These are phyloP conservation scores for Amazonetta brasiliensis DNA, from an alignment of 2,797 vertebrate species.

Conservation along the genomic window DNA sequence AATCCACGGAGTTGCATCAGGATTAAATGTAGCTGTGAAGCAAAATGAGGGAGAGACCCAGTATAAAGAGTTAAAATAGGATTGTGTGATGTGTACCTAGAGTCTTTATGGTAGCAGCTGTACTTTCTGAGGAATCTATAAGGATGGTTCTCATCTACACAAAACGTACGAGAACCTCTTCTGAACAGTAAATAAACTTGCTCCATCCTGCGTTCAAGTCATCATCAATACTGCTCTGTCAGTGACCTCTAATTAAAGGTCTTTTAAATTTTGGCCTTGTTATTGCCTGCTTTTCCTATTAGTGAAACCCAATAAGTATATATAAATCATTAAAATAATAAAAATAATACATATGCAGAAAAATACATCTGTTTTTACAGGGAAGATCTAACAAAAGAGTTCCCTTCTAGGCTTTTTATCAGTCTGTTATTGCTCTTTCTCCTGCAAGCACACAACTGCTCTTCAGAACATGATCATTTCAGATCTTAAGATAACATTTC, in stretches of 20 bases:
- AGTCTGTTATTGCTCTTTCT: background rate
- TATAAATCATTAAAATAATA: background rate
- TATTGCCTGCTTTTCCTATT: background rate
- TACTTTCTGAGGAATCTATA: background rate
- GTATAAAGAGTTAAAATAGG: background rate
- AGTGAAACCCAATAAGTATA: background rate
- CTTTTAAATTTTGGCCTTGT: background rate
- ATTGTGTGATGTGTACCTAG: background rate
- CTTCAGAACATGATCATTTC: background rate
- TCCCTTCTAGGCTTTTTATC: background rate
- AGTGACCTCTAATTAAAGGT: background rate
- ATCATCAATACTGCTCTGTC: background rate
- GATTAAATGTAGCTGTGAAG: background rate
- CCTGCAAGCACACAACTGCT: background rate
- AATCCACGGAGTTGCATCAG: background rate
- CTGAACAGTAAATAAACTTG: background rate
- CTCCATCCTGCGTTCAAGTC: background rate
- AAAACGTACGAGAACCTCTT: background rate
- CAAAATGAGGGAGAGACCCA: background rate
- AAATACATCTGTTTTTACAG: background rate
- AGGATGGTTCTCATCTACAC: background rate
- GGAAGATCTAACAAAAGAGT: background rate
- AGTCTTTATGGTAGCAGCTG: background rate
- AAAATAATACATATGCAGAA: background rate
- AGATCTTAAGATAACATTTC: background rate